Percentiles rank a stretch among this genome's conserved stretches.
These are phyloP conservation scores for Dryobates pubescens DNA, from an alignment of 2,797 vertebrate genomes.

Conservation along the genomic window DNA sequence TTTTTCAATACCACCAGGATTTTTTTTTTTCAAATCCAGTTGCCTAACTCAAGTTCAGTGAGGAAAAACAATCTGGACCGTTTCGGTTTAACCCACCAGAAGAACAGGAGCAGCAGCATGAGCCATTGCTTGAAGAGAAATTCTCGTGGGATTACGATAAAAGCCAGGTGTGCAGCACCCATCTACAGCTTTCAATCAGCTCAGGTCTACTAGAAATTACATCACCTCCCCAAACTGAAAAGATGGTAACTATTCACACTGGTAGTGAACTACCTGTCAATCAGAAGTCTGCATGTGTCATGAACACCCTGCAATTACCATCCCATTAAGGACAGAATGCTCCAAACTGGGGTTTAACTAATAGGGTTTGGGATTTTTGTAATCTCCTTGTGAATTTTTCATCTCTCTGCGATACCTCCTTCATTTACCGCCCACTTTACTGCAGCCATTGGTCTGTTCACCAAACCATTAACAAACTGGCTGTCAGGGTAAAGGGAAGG, in stretches of 20 bases:
- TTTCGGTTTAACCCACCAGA: neutral
- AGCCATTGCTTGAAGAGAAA: neutral
- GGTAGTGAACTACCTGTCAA: neutral
- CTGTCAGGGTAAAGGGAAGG: neutral
- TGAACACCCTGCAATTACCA: neutral
- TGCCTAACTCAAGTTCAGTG: neutral
- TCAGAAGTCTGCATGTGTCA: neutral
- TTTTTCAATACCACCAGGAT: neutral
- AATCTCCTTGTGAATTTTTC: neutral
- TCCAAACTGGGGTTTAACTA: neutral
- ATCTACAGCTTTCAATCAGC: neutral
- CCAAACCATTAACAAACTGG: neutral
- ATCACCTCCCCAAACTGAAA: neutral
- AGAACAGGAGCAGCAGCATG: neutral
- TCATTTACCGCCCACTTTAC: neutral
- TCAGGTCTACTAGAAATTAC: neutral
- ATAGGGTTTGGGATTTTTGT: neutral
- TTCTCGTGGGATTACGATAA: neutral
- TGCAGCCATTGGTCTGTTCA: neutral
- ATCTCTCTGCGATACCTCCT: neutral
- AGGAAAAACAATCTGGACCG: neutral
- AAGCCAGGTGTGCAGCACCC: neutral
- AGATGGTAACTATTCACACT: neutral
- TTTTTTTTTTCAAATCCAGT: neutral
- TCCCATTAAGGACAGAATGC: neutral